Evolutionary conservation across 2,113 vertebrate species (phyloP), one percentile per base, ranked within the genome.

Genomic region (Archilochus colubris): DNA sequence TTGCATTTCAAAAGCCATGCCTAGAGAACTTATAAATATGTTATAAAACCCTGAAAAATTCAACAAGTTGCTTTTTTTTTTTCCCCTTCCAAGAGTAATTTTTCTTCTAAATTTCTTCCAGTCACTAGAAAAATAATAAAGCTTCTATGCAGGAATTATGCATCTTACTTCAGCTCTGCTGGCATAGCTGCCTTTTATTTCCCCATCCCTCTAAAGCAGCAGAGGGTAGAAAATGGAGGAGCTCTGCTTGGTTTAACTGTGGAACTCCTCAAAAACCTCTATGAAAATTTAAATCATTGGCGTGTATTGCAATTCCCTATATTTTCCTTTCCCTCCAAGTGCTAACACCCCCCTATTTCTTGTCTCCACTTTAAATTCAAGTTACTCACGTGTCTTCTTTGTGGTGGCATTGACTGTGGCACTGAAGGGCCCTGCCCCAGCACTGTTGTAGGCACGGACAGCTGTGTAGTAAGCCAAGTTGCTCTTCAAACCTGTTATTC

Each of bases 401-500:
- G 99, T 99, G 92, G 99, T 99, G 76, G 98, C 97, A 69, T 99
- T 99, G 63, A 99, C 98, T 3, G 99, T 98, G 61, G 91, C 93
- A 2, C 99, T 99, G 63, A 99, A 99, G 23, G 99, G 99, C 33
- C 99, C 99, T 0, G 98, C 95, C 12, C 99, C 99, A 0, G 99
- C 99, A 0, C 98, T 99, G 95, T 99, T 99, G 88, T 98, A 99
- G 20, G 99, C 99, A 31, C 98, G 98, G 76, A 99, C 99, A 46
- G 98, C 98, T 16, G 98, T 95, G 94, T 98, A 99, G 95, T 99
- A 99, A 0, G 82, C 98, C 13, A 98, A 97, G 97, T 98, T 98
- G 77, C 99, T 98, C 94, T 95, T 98, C 97, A 99, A 97, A 11
- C 98, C 98, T 0, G 96, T 98, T 73, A 99, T 98, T 86, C 98